Evolutionary conservation across 2,888 invertebrate genomes (phyloP).

Genomic region (Aethes cnicana): DNA sequence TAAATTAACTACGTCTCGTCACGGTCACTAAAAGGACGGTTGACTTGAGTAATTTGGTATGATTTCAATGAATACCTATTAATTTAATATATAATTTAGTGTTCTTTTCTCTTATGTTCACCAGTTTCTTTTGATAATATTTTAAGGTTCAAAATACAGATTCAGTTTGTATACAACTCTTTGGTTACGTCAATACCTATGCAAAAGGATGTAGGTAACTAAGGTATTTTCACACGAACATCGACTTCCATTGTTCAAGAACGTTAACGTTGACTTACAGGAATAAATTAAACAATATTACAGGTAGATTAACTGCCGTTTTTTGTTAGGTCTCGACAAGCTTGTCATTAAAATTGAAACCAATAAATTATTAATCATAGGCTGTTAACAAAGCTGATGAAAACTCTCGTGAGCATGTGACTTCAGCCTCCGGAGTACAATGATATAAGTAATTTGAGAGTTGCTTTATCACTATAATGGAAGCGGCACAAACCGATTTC

Average conservation of each 20-base stretch:
- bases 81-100: too few relatives aligned
- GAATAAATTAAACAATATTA: neutral
- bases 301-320: too few relatives aligned
- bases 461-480: conserved; percentile 46
- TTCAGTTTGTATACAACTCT: too few relatives aligned
- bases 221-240: conserved; percentile 39
- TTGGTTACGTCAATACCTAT: conserved; percentile 38
- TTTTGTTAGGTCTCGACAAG: too few relatives aligned
- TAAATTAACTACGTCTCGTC: conserved; percentile 6
- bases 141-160: neutral
- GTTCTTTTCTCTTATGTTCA: too few relatives aligned
- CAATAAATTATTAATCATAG: neutral
- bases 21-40: conserved; percentile 13
- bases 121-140: too few relatives aligned
- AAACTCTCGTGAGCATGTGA: conserved; percentile 4
- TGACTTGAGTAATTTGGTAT: conserved; percentile 5
- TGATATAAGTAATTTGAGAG: conserved; percentile 26
- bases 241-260: conserved; percentile 40
- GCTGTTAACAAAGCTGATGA: neutral
- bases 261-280: conserved; percentile 3
- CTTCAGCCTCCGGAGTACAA: conserved; percentile 1
- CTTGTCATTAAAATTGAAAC: neutral
- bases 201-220: conserved; percentile 32
- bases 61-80: conserved; percentile 1
- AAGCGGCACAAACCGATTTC: conserved; percentile 61